Evolutionary conservation across 2,797 vertebrate species (phyloP).

Genomic region (Enteromius fasciolatus): DNA sequence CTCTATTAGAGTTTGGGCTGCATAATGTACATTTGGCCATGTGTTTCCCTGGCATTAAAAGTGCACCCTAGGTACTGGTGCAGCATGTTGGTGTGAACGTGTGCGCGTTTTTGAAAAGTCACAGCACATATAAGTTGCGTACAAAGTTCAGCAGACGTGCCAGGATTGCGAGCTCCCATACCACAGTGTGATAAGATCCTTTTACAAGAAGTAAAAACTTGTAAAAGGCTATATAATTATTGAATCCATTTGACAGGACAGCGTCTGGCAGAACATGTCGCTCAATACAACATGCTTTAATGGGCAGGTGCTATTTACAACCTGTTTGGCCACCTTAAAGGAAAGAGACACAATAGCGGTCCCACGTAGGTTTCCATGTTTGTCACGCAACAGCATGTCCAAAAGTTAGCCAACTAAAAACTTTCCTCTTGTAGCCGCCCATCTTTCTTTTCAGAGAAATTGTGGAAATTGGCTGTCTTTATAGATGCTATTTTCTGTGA

Average conservation of each 20-base stretch:
- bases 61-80: slow-evolving; percentile 48
- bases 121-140: slow-evolving; percentile 18
- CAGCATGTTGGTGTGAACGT: slow-evolving; percentile 34
- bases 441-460: slow-evolving; percentile 45
- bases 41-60: slow-evolving; percentile 49
- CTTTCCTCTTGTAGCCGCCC: slow-evolving; percentile 8
- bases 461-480: slow-evolving; percentile 58
- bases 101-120: slow-evolving; percentile 23
- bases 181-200: background rate
- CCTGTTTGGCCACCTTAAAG: slow-evolving; percentile 15
- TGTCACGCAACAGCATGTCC: slow-evolving; percentile 23
- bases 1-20: slow-evolving; percentile 74
- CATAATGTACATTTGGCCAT: slow-evolving; percentile 69
- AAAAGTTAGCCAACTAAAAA: slow-evolving; percentile 48
- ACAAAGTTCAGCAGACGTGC: slow-evolving; percentile 7
- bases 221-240: slow-evolving; percentile 14
- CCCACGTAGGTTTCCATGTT: slow-evolving; percentile 25
- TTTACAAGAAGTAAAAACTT: slow-evolving; percentile 8
- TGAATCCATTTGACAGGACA: slow-evolving; percentile 20
- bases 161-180: background rate
- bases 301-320: slow-evolving; percentile 27
- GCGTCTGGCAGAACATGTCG: background rate
- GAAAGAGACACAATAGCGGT: background rate
- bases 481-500: slow-evolving; percentile 51
- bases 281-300: background rate